phyloP scores from a whole-genome alignment of 2,113 vertebrate species.

The Lycaon pictus region DNA sequence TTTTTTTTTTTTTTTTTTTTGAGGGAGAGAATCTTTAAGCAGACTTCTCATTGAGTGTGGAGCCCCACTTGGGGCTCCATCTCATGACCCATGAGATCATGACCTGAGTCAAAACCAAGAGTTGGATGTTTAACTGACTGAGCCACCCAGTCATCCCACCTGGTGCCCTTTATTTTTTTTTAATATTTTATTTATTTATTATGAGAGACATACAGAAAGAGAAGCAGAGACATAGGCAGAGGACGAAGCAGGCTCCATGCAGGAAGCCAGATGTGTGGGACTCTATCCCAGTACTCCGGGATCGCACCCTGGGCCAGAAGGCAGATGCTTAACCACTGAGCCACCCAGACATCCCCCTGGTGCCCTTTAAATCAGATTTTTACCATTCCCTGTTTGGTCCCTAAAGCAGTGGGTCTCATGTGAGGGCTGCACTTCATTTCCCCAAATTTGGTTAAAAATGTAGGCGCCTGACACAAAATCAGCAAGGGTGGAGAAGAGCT shows the following conservation, averaged over 20 bases:
- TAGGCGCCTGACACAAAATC: constrained; percentile 1
- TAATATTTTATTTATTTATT: too few species aligned
- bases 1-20: too few species aligned
- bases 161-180: too few species aligned
- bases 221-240: too few species aligned
- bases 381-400: neutral
- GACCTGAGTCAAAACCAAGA: neutral
- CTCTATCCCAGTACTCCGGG: too few species aligned
- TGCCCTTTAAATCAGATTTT: constrained; percentile 14
- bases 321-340: neutral
- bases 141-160: neutral
- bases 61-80: neutral
- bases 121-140: neutral
- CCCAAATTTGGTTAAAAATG: constrained; percentile 17
- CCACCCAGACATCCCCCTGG: neutral
- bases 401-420: neutral
- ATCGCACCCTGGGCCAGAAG: too few species aligned
- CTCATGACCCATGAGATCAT: neutral
- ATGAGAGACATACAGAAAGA: too few species aligned
- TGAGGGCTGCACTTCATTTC: neutral
- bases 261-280: too few species aligned
- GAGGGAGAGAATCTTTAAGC: neutral
- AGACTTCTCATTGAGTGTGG: neutral
- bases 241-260: too few species aligned
- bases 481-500: constrained; percentile 19